Conservation (phyloP, 2,888 invertebrate species). For the Callosobruchus maculatus region DNA sequence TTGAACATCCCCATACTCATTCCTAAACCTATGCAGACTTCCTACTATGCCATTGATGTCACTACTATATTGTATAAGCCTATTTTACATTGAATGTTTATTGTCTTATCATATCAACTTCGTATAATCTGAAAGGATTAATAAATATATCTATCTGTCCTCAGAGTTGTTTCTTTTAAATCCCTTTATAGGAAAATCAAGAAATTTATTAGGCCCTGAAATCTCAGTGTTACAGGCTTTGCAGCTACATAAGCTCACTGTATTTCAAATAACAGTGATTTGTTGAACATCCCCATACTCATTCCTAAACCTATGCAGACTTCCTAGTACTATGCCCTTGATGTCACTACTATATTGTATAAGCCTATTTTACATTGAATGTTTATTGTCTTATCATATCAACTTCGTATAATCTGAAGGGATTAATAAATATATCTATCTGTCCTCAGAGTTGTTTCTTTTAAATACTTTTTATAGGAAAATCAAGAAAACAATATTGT, state of each 20-base stretch:
- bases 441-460: neutral
- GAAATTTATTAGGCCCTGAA: no score
- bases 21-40: no score
- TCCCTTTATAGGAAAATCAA: neutral
- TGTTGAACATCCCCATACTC: no score
- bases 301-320: no score
- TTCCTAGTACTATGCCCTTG: neutral
- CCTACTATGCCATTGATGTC: neutral
- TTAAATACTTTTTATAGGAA: neutral
- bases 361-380: neutral
- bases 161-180: neutral
- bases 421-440: neutral
- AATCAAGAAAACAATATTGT: no score
- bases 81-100: neutral
- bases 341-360: neutral
- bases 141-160: neutral
- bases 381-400: neutral
- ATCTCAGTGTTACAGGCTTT: no score
- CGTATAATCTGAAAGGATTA: neutral
- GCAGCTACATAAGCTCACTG: no score
- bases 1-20: no score
- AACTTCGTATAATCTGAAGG: neutral
- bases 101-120: neutral
- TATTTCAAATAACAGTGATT: no score
- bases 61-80: neutral